Evolutionary conservation across 2,797 vertebrate genomes (phyloP).

Genomic region (Ctenochaetus hawaiiensis): DNA sequence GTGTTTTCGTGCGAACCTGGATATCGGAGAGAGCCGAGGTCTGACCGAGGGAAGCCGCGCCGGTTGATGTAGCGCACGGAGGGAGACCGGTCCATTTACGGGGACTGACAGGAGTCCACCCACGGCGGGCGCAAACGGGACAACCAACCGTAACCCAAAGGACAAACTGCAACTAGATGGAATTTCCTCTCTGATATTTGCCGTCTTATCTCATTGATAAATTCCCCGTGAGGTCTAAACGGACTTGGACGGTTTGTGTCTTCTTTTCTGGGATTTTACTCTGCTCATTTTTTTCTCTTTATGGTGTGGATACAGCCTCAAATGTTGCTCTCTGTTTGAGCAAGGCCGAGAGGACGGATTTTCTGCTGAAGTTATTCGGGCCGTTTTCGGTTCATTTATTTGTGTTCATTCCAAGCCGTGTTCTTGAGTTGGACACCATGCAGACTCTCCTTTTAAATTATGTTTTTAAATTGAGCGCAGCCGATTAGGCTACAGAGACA

Average conservation of each 20-base stretch:
- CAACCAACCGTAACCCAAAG: conserved; percentile 54
- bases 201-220: neutral
- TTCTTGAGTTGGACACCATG: conserved; percentile 60
- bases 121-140: conserved; percentile 72
- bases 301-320: conserved; percentile 53
- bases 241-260: conserved; percentile 47
- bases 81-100: conserved; percentile 46
- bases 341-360: conserved; percentile 45
- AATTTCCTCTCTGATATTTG: conserved; percentile 40
- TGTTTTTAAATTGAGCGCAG: conserved; percentile 66
- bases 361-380: conserved; percentile 61
- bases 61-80: conserved; percentile 44
- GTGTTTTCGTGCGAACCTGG: conserved; percentile 42
- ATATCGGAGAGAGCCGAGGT: conserved; percentile 26
- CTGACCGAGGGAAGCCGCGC: conserved; percentile 25
- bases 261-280: conserved; percentile 37
- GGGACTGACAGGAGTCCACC: conserved; percentile 64
- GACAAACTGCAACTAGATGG: conserved; percentile 61
- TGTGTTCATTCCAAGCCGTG: conserved; percentile 1
- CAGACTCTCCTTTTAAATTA: conserved; percentile 51
- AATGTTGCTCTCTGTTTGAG: conserved; percentile 44
- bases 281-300: conserved; percentile 8
- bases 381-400: neutral
- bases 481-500: conserved; percentile 51
- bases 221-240: neutral